Base-by-base conservation (phyloP, 2,797 vertebrate genomes). In the Nannoperca obscura region DNA sequence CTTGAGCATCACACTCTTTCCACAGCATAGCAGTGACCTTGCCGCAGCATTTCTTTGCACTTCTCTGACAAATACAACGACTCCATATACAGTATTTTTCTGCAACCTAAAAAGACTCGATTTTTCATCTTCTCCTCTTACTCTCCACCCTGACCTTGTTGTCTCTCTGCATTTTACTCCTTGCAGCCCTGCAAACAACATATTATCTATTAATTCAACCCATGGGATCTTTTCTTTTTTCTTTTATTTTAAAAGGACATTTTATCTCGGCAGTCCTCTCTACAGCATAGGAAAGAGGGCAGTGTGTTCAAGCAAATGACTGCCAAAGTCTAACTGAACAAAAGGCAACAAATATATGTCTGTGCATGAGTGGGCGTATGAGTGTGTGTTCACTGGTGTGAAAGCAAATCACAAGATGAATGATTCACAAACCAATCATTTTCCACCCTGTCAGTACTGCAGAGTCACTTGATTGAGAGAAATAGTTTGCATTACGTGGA, bases 341-440 rank as follows among this genome's bases (percentile, higher is more conserved):
- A 36, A 65, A 27, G 7, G 14, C 19, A 34, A 61, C 8, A 52
- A 9, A 14, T 46, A 14, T 46, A 32, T 3, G 22, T 65, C 5
- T 66, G 42, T 46, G 4, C 19, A 40, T 20, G 6, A 24, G 7
- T 13, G 11, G 3, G 15, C 14, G 30, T 55, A 15, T 53, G 36
- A 49, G 8, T 34, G 42, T n/a, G 15, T 34, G 30, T 71, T 55
- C 7, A 32, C 22, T 55, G 34, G 11, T 19, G 3, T 72, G 24
- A 63, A 7, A 11, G 12, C 8, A 24, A 40, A 50, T 44, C 24
- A 62, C 34, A 72, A 67, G 67, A 71, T 54, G 15, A 59, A 64
- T 58, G 30, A 44, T 44, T n/a, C 5, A 50, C 15, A 27, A 30
- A 52, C 20, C 22, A 17, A 9, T 32, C n/a, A 62, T 10, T 65